phyloP scores from a whole-genome alignment of 2,113 vertebrate species.

The Thomomys bottae region DNA sequence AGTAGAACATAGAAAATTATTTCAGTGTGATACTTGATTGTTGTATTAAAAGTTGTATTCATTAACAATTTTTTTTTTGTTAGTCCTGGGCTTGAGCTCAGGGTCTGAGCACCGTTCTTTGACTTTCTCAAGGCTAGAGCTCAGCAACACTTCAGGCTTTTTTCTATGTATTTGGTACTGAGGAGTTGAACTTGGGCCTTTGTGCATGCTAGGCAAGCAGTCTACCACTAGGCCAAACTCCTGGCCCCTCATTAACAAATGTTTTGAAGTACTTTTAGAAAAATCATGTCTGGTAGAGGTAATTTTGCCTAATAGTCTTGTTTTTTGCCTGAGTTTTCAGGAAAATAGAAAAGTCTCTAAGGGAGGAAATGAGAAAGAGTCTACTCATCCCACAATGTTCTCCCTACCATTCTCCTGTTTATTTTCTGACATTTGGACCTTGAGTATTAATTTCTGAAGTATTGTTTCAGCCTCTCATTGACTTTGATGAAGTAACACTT shows the following conservation, averaged over 20 bases:
- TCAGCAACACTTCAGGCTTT: too few species aligned
- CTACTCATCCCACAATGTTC: not conserved
- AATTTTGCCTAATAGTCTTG: not conserved
- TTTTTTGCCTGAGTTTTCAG: not conserved
- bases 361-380: not conserved
- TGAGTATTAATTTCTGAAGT: conserved; percentile 10
- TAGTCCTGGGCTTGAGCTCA: too few species aligned
- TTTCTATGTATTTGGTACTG: too few species aligned
- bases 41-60: not conserved
- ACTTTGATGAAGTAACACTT: conserved; percentile 41
- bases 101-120: too few species aligned
- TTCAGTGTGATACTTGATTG: not conserved
- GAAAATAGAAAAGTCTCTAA: not conserved
- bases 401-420: not conserved
- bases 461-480: not conserved
- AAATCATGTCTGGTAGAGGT: not conserved
- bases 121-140: too few species aligned
- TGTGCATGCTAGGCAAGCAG: too few species aligned
- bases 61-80: not conserved
- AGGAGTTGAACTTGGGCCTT: too few species aligned
- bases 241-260: not conserved
- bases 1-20: not conserved
- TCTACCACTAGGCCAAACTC: too few species aligned
- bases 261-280: not conserved
- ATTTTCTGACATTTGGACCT: not conserved